Evolutionary conservation across 2,888 invertebrate genomes (phyloP), one percentile per base, ranked within the genome.

Genomic region (Ornithoptera alexandrae): DNA sequence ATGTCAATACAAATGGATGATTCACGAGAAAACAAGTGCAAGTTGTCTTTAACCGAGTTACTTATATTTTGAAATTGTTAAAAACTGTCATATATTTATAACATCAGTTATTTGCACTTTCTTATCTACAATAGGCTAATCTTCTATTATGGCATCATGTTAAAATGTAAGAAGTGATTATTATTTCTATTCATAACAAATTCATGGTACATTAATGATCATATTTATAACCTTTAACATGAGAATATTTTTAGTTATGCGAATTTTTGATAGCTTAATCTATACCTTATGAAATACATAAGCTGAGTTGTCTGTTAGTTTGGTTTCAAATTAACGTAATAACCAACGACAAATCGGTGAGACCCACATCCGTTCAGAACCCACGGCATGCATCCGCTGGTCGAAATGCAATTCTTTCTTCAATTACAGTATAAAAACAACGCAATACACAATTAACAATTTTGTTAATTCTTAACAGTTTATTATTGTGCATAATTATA

Each of bases 301-400:
- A 58, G 2, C 1, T 22, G 22, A 10, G 12, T 58, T 22, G n/a
- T 58, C 22, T 15, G 60, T 36, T 60, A 42, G 39, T 61, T 42
- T 58, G 20, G 36, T 53, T 68, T 64, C 59, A 53, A 63, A 59
- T 68, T 59, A 8, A 59, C 20, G 5, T 59, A 36, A 68, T 57
- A 30, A 57, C 36, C 17, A 58, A 15, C n/a, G 62, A 7, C 36
- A 30, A 63, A 36, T 50, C 20, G 10, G 63, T 17, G 63, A 50
- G 59, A 50, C 58, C 59, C 59, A 68, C 63, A 59, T 53, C 63
- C 68, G 58, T 50, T 50, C n/a, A 12, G 20, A 46, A 57, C 58
- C 57, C 58, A 59, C 58, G 46, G 17, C 24, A 39, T 15, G 15
- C 36, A 63, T 63, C 62, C 68, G 62, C 20, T 63, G 22, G 62